Percentiles rank a stretch among this genome's conserved stretches.
Conservation (phyloP, 1,140 invertebrate genomes). For the Drosophila micromelanica region DNA sequence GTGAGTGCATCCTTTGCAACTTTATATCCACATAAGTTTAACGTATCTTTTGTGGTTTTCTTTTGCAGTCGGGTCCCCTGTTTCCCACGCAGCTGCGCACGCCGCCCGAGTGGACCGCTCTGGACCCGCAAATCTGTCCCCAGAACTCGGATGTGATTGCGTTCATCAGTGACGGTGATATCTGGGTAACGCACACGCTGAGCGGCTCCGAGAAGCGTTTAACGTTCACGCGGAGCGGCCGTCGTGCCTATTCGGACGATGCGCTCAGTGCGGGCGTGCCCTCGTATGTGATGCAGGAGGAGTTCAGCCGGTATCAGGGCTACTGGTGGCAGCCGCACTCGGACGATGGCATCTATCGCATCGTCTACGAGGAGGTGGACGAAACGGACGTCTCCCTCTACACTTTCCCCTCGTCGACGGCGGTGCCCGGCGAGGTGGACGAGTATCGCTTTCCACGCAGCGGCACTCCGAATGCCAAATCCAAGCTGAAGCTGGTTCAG, state of each 20-base stretch:
- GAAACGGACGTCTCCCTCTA: slow-evolving; percentile 97
- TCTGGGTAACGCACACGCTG: slow-evolving; percentile 93
- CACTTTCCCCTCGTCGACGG: slow-evolving; percentile 92
- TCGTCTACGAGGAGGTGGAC: slow-evolving; percentile 98
- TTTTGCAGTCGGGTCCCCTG: slow-evolving; percentile 87
- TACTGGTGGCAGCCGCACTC: slow-evolving; percentile 98
- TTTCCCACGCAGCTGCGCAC: slow-evolving; percentile 90
- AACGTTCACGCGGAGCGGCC: slow-evolving; percentile 93
- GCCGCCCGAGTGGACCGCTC: slow-evolving; percentile 87
- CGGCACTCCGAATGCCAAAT: slow-evolving; percentile 95
- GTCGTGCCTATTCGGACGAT: slow-evolving; percentile 89
- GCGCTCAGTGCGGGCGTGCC: slow-evolving; percentile 95
- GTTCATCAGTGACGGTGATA: slow-evolving; percentile 95
- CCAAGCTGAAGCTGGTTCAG: slow-evolving; percentile 94
- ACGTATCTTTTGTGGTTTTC: not conserved
- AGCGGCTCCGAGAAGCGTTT: slow-evolving; percentile 90
- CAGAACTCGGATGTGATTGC: slow-evolving; percentile 93
- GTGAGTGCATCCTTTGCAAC: slow-evolving; percentile 82
- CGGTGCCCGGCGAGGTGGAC: slow-evolving; percentile 91
- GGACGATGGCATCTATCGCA: slow-evolving; percentile 91
- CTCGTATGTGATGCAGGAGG: slow-evolving; percentile 99
- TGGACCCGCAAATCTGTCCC: slow-evolving; percentile 97
- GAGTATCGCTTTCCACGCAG: slow-evolving; percentile 96
- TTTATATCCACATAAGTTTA: not conserved
- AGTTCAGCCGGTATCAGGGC: slow-evolving; percentile 97